These are phyloP conservation scores for Mus pahari DNA, from an alignment of 2,113 vertebrate genomes.

Conservation along the genomic window DNA sequence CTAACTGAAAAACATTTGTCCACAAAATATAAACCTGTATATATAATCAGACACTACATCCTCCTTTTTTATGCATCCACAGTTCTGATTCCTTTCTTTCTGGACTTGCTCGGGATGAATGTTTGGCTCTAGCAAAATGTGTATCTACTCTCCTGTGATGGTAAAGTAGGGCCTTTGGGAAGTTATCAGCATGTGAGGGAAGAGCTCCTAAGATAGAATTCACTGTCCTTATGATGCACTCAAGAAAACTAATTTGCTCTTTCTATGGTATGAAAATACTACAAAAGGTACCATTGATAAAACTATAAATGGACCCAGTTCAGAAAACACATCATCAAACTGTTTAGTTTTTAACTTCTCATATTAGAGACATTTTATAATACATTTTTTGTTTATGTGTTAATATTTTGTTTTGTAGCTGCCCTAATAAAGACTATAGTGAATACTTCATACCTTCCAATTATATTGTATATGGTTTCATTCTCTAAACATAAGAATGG, in stretches of 20 bases:
- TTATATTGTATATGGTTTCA: neutral
- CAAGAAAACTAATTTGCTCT: neutral
- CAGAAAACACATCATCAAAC: neutral
- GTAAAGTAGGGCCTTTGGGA: neutral
- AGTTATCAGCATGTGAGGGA: rapidly evolving
- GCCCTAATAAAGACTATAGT: neutral
- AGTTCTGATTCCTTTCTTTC: neutral
- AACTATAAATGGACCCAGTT: rapidly evolving
- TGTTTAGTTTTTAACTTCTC: neutral
- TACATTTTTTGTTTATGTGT: neutral
- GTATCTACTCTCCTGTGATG: neutral
- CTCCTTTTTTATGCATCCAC: neutral
- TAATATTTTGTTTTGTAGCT: neutral
- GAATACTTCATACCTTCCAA: neutral
- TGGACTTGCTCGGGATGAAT: neutral
- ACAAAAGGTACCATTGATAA: neutral
- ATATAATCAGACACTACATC: neutral
- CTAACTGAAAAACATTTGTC: neutral
- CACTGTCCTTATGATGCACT: neutral
- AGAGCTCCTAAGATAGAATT: neutral
- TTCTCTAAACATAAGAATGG: neutral
- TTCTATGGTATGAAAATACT: neutral
- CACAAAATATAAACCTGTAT: neutral
- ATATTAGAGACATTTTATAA: neutral
- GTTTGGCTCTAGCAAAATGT: rapidly evolving